These are phyloP conservation scores for Epinotia bilunana DNA, from an alignment of 2,888 invertebrate species.

Conservation along the genomic window DNA sequence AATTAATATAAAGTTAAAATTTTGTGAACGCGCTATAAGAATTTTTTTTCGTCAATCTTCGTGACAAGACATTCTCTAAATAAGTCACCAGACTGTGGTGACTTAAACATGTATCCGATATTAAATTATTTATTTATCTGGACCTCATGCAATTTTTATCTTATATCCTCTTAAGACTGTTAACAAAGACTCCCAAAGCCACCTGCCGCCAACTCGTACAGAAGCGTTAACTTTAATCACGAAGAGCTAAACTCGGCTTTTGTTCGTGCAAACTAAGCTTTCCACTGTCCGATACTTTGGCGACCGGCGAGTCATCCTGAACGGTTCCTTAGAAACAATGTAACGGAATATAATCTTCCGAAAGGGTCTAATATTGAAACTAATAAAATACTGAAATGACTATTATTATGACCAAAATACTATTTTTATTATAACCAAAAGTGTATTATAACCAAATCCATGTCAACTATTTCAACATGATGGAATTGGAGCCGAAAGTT, in stretches of 20 bases:
- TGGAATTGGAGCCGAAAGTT: background rate
- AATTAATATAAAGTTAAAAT: too few species aligned
- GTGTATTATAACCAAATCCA: too few species aligned
- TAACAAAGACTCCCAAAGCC: conserved; percentile 29
- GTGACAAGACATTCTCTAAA: background rate
- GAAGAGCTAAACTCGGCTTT: conserved; percentile 24
- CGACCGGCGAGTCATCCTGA: background rate
- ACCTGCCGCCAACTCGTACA: conserved; percentile 31
- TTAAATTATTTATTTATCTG: background rate
- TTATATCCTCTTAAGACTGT: conserved; percentile 1
- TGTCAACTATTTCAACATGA: background rate
- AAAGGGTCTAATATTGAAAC: background rate
- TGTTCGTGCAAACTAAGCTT: conserved; percentile 31
- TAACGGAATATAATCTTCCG: background rate
- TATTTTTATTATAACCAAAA: background rate
- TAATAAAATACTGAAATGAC: background rate
- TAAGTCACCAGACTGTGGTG: background rate
- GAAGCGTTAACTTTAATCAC: conserved; percentile 41
- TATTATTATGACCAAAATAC: too few species aligned
- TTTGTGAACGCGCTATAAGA: too few species aligned
- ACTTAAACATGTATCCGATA: background rate
- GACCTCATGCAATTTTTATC: background rate
- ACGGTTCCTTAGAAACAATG: background rate
- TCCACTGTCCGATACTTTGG: conserved; percentile 12
- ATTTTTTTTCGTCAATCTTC: too few species aligned